These are phyloP conservation scores for Temnothorax unifasciatus DNA, from an alignment of 2,888 invertebrate species.

Conservation along the genomic window DNA sequence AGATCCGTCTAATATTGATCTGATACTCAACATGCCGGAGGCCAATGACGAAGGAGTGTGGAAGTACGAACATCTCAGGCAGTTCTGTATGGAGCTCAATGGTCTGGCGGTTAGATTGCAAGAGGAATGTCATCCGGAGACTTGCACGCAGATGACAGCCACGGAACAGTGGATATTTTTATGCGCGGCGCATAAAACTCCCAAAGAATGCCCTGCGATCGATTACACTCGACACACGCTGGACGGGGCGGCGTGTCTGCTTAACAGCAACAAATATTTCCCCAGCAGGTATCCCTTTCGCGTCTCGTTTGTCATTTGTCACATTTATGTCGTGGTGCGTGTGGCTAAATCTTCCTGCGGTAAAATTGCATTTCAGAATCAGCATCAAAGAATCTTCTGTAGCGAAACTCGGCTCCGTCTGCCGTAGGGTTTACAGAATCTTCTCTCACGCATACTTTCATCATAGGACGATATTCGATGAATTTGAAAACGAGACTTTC, in stretches of 20 bases:
- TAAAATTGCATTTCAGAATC: conserved; percentile 90
- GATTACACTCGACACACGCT: conserved; percentile 99
- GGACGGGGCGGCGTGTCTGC: conserved; percentile 99
- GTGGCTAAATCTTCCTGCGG: not conserved
- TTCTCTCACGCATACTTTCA: conserved; percentile 99
- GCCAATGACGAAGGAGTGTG: conserved; percentile 99
- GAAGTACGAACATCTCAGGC: conserved; percentile 99
- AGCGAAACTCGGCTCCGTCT: conserved; percentile 99
- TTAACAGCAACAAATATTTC: conserved; percentile 99
- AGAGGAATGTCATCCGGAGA: conserved; percentile 98
- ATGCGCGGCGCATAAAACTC: conserved; percentile 99
- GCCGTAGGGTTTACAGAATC: conserved; percentile 99
- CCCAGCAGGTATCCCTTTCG: conserved; percentile 94
- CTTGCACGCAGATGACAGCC: conserved; percentile 99
- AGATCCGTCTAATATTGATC: conserved; percentile 97
- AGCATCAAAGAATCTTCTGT: conserved; percentile 99
- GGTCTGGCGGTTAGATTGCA: conserved; percentile 98
- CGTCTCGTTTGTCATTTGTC: not conserved
- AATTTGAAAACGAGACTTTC: conserved; percentile 98
- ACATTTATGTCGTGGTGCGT: not conserved
- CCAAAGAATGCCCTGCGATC: conserved; percentile 99
- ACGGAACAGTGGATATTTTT: conserved; percentile 99
- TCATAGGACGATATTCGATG: conserved; percentile 98
- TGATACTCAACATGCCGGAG: conserved; percentile 98
- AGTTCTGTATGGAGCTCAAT: conserved; percentile 99